These are phyloP conservation scores for Polymixis lichenea DNA, from an alignment of 2,888 invertebrate species.

Conservation along the genomic window DNA sequence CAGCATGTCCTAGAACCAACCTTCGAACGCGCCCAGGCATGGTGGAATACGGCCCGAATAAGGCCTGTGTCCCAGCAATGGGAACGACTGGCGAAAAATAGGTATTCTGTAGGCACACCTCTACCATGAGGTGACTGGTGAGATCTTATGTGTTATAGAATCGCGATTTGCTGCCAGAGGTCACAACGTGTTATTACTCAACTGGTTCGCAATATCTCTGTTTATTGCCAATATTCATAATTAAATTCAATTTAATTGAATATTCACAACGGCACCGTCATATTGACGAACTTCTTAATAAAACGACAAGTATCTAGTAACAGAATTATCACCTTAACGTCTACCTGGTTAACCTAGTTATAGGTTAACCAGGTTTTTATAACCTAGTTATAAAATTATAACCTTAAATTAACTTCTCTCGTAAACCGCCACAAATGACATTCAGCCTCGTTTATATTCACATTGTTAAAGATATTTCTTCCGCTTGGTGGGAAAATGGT, in stretches of 20 bases:
- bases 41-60: too few relatives aligned
- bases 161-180: constrained; percentile 22
- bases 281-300: constrained; percentile 2
- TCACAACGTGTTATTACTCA: constrained; percentile 29
- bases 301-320: background rate
- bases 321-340: constrained; percentile 1
- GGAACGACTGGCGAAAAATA: background rate
- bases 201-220: constrained; percentile 15
- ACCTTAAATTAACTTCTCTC: background rate
- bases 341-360: background rate
- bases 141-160: background rate
- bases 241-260: constrained; percentile 34
- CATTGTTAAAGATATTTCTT: background rate
- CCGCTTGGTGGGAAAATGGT: background rate
- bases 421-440: background rate
- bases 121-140: background rate
- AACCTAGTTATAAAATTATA: background rate
- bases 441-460: background rate
- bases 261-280: constrained; percentile 10
- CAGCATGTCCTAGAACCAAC: too few relatives aligned
- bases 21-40: too few relatives aligned
- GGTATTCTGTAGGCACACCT: background rate
- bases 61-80: too few relatives aligned
- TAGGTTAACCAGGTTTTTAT: background rate
- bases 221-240: constrained; percentile 38